These are phyloP conservation scores for Chorisops tibialis DNA, from an alignment of 2,888 invertebrate genomes.

Conservation along the genomic window DNA sequence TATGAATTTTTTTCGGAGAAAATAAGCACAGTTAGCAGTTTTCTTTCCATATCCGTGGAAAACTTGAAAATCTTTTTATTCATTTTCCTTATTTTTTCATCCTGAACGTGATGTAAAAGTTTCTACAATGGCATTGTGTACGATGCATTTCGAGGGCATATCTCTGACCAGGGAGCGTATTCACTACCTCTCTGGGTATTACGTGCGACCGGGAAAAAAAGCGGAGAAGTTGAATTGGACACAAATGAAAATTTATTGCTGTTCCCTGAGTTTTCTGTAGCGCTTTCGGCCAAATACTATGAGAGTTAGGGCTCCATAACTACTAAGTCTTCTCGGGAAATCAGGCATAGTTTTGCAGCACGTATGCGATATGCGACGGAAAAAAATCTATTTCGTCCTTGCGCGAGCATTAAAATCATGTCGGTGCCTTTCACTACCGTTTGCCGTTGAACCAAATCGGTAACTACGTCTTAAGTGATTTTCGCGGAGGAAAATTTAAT, in stretches of 20 bases:
- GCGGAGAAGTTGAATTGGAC: constrained; percentile 40
- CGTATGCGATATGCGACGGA: not conserved
- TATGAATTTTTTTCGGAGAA: too few relatives aligned
- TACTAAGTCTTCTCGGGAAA: constrained; percentile 7
- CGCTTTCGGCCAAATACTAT: constrained; percentile 18
- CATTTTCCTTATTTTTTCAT: too few relatives aligned
- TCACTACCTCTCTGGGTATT: too few relatives aligned
- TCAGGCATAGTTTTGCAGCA: not conserved
- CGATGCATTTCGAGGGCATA: too few relatives aligned
- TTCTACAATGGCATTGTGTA: too few relatives aligned
- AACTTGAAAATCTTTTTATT: too few relatives aligned
- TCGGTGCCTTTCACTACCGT: not conserved
- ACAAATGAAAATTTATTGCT: constrained; percentile 42
- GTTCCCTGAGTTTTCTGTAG: constrained; percentile 33
- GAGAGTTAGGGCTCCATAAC: constrained; percentile 19
- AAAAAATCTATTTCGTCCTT: not conserved
- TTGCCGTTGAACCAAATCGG: not conserved
- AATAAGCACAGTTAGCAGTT: too few relatives aligned
- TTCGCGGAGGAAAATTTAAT: not conserved
- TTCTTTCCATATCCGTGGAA: too few relatives aligned
- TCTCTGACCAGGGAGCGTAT: too few relatives aligned
- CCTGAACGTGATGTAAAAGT: too few relatives aligned
- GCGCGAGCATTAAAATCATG: constrained; percentile 5
- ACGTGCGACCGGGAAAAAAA: constrained; percentile 27
- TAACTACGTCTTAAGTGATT: not conserved